Conservation (phyloP, 2,888 invertebrate species). For the Tetranychus truncatus region DNA sequence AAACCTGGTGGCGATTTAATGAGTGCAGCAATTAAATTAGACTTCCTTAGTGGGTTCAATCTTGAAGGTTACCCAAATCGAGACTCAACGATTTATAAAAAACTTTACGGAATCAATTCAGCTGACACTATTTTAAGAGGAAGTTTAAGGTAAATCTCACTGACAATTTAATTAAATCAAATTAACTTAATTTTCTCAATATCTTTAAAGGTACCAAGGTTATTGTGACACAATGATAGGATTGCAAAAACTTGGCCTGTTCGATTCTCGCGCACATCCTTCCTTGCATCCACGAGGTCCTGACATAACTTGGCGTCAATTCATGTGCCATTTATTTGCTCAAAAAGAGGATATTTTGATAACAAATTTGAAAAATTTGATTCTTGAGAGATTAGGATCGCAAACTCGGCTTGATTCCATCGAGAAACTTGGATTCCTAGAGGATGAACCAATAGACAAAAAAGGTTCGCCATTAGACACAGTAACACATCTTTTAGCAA, state of each 20-base stretch:
- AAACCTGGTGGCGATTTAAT: conserved; percentile 59
- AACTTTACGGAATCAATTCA: conserved; percentile 60
- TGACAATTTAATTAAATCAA: neutral
- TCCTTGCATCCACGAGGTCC: conserved; percentile 86
- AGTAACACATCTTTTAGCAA: conserved; percentile 66
- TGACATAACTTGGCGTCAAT: conserved; percentile 79
- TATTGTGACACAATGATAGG: conserved; percentile 73
- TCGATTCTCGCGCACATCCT: conserved; percentile 67
- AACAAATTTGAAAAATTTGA: conserved; percentile 67
- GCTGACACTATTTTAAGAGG: conserved; percentile 75
- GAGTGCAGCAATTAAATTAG: conserved; percentile 54
- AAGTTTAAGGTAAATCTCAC: conserved; percentile 56
- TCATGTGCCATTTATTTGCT: conserved; percentile 67
- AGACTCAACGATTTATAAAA: conserved; percentile 72
- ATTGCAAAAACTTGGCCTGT: conserved; percentile 65
- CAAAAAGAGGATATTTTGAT: conserved; percentile 65
- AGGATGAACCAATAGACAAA: conserved; percentile 62
- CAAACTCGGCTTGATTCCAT: conserved; percentile 47
- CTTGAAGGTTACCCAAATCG: conserved; percentile 92
- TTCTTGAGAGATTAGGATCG: conserved; percentile 56
- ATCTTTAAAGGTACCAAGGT: conserved; percentile 37
- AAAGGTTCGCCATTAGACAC: conserved; percentile 75
- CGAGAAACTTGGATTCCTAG: conserved; percentile 68
- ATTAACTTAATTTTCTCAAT: conserved; percentile 9
- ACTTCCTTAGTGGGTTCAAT: conserved; percentile 88